Evolutionary conservation across 2,888 invertebrate genomes (phyloP), one percentile per base, ranked within the genome.

Genomic region (Prionchulus punctatus): DNA sequence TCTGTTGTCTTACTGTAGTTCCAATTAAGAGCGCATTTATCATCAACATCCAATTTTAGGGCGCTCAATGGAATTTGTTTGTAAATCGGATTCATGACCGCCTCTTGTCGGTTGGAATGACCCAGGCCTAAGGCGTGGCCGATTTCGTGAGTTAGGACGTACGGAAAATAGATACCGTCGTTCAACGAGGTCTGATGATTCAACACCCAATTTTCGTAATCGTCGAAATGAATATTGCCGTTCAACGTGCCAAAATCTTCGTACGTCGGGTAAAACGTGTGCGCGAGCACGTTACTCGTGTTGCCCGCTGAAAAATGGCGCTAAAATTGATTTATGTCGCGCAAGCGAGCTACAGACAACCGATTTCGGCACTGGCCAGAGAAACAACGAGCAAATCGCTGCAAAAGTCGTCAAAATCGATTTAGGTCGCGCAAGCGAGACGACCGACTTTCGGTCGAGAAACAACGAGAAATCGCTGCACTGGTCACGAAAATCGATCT

Each of bases 101-200:
- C 69, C 25, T 62, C 56, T 31, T 59, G 59, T 30, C 61, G 60
- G 48, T 60, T 66, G 2, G 69, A 70, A 54, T 69, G 69, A 43
- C 67, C 66, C 49, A 69, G 58, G 4, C 69, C 69, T 18, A 69
- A 62, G 1, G 67, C 62, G 57, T 69, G 69, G 0, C 69, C 69
- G 59, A 69, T 69, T 58, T 69, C 69, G 58, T 69, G 69, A 31
- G 64, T 67, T 51, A 69, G 53, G 1, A 69, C 69, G 82, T 70
- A 67, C n/a, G 67, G 67, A 43, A 69, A 66, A 59, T 64, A 43
- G 23, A 53, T 42, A 30, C 50, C 30, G 3, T 28, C 23, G 4
- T 7, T 26, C 12, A 15, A 15, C 26, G 30, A n/a, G 63, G 1
- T 1, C 7, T 36, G 7, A 12, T 7, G 36, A 23, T 45, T 23